Evolutionary conservation across 1,140 invertebrate species (phyloP).

Genomic region (Hylaeus volcanicus): DNA sequence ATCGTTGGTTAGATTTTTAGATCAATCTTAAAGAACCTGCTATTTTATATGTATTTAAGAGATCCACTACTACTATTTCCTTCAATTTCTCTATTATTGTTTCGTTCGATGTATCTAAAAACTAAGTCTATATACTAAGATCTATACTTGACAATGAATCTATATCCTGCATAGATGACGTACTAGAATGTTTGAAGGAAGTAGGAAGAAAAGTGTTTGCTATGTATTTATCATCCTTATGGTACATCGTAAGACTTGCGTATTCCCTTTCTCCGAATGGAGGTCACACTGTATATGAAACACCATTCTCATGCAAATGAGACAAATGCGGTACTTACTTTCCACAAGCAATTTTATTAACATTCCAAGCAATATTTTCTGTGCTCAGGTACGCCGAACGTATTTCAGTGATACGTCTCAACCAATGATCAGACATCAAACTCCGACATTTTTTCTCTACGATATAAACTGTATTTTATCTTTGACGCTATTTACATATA

Average conservation of each 20-base stretch:
- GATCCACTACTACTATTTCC: too few relatives aligned
- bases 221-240: neutral
- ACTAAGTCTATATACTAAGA: too few relatives aligned
- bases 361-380: neutral
- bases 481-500: too few relatives aligned
- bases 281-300: neutral
- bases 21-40: too few relatives aligned
- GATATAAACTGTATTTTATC: neutral
- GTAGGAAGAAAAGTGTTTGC: neutral
- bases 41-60: too few relatives aligned
- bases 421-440: neutral
- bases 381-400: too few relatives aligned
- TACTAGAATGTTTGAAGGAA: neutral
- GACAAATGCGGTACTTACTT: neutral
- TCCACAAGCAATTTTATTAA: neutral
- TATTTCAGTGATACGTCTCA: constrained; percentile 15
- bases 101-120: too few relatives aligned
- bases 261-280: neutral
- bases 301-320: neutral
- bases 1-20: too few relatives aligned
- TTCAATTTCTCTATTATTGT: too few relatives aligned
- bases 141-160: too few relatives aligned
- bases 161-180: too few relatives aligned
- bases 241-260: neutral
- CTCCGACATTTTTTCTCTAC: neutral